Conservation (phyloP, 2,888 invertebrate species). For the Eristalinus aeneus region DNA sequence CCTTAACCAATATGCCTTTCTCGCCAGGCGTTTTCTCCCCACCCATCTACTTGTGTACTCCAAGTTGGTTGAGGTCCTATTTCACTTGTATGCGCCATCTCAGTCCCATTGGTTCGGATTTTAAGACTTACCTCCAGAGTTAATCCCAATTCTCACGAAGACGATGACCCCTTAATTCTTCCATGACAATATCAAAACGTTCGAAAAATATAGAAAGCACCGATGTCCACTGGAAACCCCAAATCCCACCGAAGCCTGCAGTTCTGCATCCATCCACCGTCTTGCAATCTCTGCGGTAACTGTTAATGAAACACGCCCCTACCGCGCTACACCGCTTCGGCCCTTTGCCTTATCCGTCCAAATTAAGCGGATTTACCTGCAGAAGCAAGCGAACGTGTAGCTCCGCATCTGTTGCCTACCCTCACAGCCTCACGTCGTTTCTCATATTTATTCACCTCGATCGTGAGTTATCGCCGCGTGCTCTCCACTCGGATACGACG, state of each 20-base stretch:
- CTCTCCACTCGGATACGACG: constrained; percentile 24
- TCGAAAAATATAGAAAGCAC: background rate
- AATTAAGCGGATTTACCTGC: constrained; percentile 56
- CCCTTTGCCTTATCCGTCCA: constrained; percentile 15
- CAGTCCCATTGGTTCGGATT: no score
- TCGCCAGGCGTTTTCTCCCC: no score
- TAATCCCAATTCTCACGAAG: background rate
- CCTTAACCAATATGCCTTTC: no score
- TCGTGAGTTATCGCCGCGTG: constrained; percentile 50
- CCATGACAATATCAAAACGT: background rate
- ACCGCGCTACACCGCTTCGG: background rate
- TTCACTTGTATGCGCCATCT: no score
- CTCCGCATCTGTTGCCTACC: background rate
- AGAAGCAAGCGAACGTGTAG: constrained; percentile 21
- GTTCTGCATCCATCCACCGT: background rate
- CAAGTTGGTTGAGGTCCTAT: no score
- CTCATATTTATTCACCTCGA: constrained; percentile 47
- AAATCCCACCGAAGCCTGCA: background rate
- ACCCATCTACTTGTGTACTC: no score
- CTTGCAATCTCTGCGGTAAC: background rate
- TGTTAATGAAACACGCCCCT: background rate
- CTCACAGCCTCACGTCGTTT: background rate
- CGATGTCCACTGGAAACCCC: background rate
- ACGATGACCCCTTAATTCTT: background rate
- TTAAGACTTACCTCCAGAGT: background rate